These are phyloP conservation scores for Anhinga rufa DNA, from an alignment of 2,113 vertebrate genomes.

Conservation along the genomic window DNA sequence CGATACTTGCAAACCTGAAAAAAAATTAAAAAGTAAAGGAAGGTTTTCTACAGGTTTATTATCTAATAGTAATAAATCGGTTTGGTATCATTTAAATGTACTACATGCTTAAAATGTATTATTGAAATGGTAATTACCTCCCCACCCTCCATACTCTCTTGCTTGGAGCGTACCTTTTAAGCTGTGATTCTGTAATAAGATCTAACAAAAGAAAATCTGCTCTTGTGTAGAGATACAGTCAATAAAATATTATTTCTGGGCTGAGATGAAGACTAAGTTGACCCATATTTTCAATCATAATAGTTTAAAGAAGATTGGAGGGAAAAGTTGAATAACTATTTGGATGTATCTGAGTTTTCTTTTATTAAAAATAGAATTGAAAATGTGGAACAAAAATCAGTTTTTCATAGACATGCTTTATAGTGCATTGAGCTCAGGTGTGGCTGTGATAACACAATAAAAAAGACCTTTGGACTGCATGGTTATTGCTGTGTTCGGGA, in stretches of 20 bases:
- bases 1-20: neutral
- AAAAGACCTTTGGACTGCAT: slow-evolving; percentile 43
- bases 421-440: neutral
- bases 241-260: neutral
- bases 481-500: neutral
- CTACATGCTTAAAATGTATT: neutral
- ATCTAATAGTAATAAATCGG: neutral
- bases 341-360: neutral
- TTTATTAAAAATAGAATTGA: neutral
- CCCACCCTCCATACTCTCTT: neutral
- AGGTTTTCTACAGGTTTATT: neutral
- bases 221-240: neutral
- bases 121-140: neutral
- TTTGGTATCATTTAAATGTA: neutral
- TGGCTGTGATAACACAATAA: neutral
- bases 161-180: neutral
- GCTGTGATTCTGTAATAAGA: neutral
- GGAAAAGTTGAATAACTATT: neutral
- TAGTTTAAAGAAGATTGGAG: neutral
- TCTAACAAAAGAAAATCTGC: neutral
- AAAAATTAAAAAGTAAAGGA: neutral
- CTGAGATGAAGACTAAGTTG: neutral
- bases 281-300: neutral
- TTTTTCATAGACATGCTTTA: neutral
- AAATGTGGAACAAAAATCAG: neutral